phyloP scores from a whole-genome alignment of 2,888 invertebrate genomes.

The Lottia gigantea region DNA sequence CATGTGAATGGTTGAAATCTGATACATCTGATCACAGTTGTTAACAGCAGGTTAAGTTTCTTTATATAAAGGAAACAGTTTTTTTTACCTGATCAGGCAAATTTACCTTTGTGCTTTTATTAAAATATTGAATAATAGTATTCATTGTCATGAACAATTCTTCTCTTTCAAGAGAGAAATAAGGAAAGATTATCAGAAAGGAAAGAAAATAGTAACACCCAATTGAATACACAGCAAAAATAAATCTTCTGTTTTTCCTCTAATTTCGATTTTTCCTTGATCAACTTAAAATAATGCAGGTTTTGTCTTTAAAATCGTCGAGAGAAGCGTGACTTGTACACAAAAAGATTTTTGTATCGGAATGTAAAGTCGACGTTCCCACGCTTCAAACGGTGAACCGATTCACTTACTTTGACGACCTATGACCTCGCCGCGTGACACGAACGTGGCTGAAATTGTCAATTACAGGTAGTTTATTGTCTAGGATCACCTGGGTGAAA shows the following conservation, averaged over 20 bases:
- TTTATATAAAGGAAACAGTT: no score
- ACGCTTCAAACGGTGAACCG: constrained; percentile 26
- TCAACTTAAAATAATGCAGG: background rate
- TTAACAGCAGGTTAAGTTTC: no score
- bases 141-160: no score
- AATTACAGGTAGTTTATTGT: constrained; percentile 18
- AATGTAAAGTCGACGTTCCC: constrained; percentile 23
- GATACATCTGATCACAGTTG: no score
- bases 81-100: no score
- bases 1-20: no score
- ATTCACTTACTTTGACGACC: constrained; percentile 28
- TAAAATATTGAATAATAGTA: no score
- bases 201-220: no score
- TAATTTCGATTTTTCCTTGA: constrained; percentile 2
- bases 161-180: no score
- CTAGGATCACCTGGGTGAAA: constrained; percentile 19
- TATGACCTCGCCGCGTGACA: constrained; percentile 40
- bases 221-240: background rate
- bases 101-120: no score
- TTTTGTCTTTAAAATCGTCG: background rate
- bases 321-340: background rate
- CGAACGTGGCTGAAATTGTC: constrained; percentile 34
- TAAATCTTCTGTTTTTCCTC: background rate
- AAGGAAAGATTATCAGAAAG: no score
- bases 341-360: constrained; percentile 4